Percentiles rank a stretch among this genome's conserved stretches.
phyloP scores from a whole-genome alignment of 2,797 vertebrate genomes.

The Clarias fuscus region DNA sequence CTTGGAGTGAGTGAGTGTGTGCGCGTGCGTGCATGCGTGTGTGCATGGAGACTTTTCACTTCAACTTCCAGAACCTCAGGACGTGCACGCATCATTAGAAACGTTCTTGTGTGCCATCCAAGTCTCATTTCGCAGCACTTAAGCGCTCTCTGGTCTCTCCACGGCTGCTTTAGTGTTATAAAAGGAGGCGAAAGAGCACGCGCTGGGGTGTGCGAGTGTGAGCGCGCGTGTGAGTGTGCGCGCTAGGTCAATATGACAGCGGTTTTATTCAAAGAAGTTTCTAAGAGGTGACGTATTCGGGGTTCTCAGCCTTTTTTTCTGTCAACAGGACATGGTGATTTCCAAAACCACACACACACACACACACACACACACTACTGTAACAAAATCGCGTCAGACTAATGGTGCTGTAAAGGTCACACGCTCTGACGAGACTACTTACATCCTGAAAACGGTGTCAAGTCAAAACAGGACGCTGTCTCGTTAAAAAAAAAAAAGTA shows the following conservation, averaged over 20 bases:
- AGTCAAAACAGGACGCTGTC: not conserved
- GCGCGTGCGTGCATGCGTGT: not conserved
- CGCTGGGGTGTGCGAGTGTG: not conserved
- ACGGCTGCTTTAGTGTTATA: constrained; percentile 17
- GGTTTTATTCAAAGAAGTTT: not conserved
- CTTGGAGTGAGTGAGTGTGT: not conserved
- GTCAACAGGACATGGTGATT: not conserved
- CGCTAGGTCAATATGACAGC: not conserved
- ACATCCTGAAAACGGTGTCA: not conserved
- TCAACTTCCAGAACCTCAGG: not conserved
- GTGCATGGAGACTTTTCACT: not conserved
- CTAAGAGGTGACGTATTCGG: not conserved
- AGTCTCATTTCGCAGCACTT: constrained; percentile 31
- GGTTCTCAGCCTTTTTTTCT: not conserved
- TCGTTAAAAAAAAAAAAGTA: not conserved
- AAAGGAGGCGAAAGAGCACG: constrained; percentile 11
- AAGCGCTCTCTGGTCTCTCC: constrained; percentile 16
- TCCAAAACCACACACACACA: constrained; percentile 2
- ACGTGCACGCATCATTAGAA: constrained; percentile 22
- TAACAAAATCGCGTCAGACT: not conserved
- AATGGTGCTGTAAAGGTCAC: constrained; percentile 3
- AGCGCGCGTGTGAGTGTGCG: not conserved
- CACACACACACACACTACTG: not conserved
- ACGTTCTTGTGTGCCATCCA: constrained; percentile 3
- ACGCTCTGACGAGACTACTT: not conserved